phyloP scores from a whole-genome alignment of 2,113 vertebrate genomes.

The Takifugu flavidus region DNA sequence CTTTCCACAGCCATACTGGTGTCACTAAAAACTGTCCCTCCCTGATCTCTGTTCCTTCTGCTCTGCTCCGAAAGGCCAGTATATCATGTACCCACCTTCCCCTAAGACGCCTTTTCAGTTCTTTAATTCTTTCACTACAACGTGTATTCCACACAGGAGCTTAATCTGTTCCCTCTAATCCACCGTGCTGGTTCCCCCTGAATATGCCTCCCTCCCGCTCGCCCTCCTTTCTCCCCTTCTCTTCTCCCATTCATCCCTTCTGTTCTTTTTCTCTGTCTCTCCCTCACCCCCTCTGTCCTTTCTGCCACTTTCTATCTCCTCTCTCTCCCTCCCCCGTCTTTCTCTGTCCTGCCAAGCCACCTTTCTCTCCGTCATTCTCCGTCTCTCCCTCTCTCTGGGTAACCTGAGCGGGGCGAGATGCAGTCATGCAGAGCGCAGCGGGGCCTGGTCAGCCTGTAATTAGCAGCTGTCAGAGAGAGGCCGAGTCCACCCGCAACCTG shows the following conservation, averaged over 20 bases:
- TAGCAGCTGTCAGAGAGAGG: slow-evolving; percentile 80
- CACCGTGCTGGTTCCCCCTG: slow-evolving; percentile 46
- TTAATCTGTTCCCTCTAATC: slow-evolving; percentile 77
- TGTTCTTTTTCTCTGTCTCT: slow-evolving; percentile 28
- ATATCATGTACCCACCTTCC: slow-evolving; percentile 53
- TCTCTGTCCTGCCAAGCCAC: slow-evolving; percentile 52
- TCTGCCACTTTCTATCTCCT: slow-evolving; percentile 33
- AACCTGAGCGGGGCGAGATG: slow-evolving; percentile 72
- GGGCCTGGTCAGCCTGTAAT: slow-evolving; percentile 79
- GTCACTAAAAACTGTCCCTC: slow-evolving; percentile 16
- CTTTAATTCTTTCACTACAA: slow-evolving; percentile 61
- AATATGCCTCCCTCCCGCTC: slow-evolving; percentile 53
- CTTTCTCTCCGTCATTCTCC: slow-evolving; percentile 60
- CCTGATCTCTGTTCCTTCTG: slow-evolving; percentile 8
- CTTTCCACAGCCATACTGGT: slow-evolving; percentile 25
- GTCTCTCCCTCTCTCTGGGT: slow-evolving; percentile 57
- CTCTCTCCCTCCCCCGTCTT: slow-evolving; percentile 34
- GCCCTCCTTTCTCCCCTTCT: slow-evolving; percentile 34
- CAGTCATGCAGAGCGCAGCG: slow-evolving; percentile 78
- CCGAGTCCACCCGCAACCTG: slow-evolving; percentile 79
- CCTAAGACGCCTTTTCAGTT: slow-evolving; percentile 63
- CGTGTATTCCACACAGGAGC: slow-evolving; percentile 71
- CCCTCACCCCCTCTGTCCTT: slow-evolving; percentile 14
- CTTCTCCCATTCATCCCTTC: slow-evolving; percentile 52
- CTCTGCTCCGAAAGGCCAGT: slow-evolving; percentile 33